Conservation (phyloP, 2,888 invertebrate genomes). For the Clitarchus hookeri region DNA sequence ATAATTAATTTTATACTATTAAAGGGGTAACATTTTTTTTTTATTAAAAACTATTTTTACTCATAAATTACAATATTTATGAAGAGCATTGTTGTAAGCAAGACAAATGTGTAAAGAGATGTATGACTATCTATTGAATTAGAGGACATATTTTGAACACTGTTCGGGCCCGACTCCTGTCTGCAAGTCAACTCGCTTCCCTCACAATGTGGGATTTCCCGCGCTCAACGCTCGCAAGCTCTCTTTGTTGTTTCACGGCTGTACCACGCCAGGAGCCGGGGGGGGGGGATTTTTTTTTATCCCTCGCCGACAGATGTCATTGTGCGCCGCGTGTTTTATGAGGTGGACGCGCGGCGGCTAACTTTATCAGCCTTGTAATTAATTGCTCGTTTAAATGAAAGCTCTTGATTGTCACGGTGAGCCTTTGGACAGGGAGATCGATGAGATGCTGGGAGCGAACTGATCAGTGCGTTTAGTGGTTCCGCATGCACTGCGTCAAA, state of each 20-base stretch:
- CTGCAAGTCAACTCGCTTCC: too few relatives aligned
- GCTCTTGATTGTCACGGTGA: constrained; percentile 23
- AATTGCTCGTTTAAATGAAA: constrained; percentile 26
- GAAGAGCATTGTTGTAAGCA: too few relatives aligned
- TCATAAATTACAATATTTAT: too few relatives aligned
- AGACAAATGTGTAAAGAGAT: too few relatives aligned
- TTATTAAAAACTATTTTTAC: too few relatives aligned
- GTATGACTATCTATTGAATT: too few relatives aligned
- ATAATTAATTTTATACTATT: too few relatives aligned
- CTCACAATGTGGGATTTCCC: background rate
- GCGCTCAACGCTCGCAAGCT: background rate
- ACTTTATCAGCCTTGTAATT: constrained; percentile 25
- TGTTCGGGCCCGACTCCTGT: too few relatives aligned
- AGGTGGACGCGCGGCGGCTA: constrained; percentile 16
- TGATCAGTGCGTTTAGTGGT: background rate
- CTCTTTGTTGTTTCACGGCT: constrained; percentile 1
- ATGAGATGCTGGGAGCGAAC: background rate
- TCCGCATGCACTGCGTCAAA: background rate
- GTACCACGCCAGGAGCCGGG: background rate
- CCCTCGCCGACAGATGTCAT: constrained; percentile 17
- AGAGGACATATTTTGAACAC: too few relatives aligned
- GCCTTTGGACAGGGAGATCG: background rate
- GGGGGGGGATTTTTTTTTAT: background rate
- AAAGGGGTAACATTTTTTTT: too few relatives aligned
- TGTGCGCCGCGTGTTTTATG: constrained; percentile 23